Base-by-base conservation (phyloP, 2,888 invertebrate genomes). In the Torymus auratus region DNA sequence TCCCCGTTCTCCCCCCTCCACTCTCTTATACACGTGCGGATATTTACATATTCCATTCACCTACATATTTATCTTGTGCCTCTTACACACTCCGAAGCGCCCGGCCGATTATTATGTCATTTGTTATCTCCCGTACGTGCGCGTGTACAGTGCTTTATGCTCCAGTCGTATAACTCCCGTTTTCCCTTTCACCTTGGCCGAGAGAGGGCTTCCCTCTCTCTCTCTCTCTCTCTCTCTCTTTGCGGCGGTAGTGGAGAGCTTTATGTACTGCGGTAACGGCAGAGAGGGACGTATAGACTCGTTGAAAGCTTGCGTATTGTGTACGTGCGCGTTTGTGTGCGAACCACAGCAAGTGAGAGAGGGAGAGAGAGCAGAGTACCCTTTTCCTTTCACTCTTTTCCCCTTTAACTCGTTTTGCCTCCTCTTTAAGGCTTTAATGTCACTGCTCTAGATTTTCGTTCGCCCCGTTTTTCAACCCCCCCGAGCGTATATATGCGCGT, bases 11-110 rank as follows among this genome's bases (percentile, higher is more conserved):
- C 28, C 28, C n/a, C n/a, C n/a, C n/a, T n/a, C n/a, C 7, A 5
- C 28, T 28, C 28, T 28, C 1, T 3, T 4, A 2, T 28, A 28
- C 3, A 7, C 67, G 41, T 41, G 4, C 23, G 15, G 41, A 41
- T 68, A 80, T 82, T 82, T 80, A 77, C 82, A 82, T 80, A 80
- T 76, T 41, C 73, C 79, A 65, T 70, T 80, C 80, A 80, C 82
- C 77, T 82, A 77, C 71, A 77, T 81, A 81, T 81, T 83, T 72
- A 78, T 82, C 78, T 78, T 71, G 53, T 61, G 72, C 17, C 65
- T 72, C 28, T 41, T 70, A 56, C 69, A 41, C 58, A 53, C 50
- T 61, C 52, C 53, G 28, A 28, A 28, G 17, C n/a, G 65, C 50
- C 65, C 58, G 12, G 55, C 56, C 58, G 76, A 80, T 80, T 72